Base-by-base conservation (phyloP, 2,888 invertebrate species). In the Apoda limacodes region DNA sequence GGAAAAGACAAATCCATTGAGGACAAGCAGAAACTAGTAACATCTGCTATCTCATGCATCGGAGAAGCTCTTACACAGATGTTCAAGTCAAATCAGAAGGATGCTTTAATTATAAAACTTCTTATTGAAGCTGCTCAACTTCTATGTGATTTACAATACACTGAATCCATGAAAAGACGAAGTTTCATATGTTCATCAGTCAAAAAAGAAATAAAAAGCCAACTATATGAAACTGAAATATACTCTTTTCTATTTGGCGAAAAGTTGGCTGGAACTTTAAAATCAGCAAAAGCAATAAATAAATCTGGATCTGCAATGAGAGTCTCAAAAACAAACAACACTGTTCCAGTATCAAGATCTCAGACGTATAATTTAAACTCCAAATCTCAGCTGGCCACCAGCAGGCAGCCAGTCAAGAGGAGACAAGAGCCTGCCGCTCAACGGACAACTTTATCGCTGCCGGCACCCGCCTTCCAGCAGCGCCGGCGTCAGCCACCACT, bases 1-100 rank as follows among this genome's bases (percentile, higher is more conserved):
- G 33, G 30, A 30, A 22, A 29, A 3, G 36, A 37, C 22, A 35
- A 31, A 25, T 28, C 20, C n/a, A 32, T 39, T 6, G 33, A 33
- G 17, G 13, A n/a, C 6, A 35, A 32, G 14, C 35, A 39, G 22
- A 30, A 26, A 13, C 25, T 29, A 23, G 7, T 28, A 1, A 12
- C 35, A n/a, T 17, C 15, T 6, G 33, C 31, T 7, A 35, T 33
- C 7, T 22, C 34, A 6, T 28, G 30, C 10, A 4, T 37, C 3
- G 21, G 29, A 7, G 21, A 32, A 21, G 24, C 27, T 7, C 15
- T 36, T 7, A 29, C 26, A 9, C 7, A 6, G 7, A 4, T 27
- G 3, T 12, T 34, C 9, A 10, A 19, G 5, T 25, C 26, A 6
- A 22, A 29, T 23, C 21, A 34, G 2, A 37, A 31, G 10, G 17